These are phyloP conservation scores for Cheilosia vernalis DNA, from an alignment of 2,888 invertebrate genomes.

Conservation along the genomic window DNA sequence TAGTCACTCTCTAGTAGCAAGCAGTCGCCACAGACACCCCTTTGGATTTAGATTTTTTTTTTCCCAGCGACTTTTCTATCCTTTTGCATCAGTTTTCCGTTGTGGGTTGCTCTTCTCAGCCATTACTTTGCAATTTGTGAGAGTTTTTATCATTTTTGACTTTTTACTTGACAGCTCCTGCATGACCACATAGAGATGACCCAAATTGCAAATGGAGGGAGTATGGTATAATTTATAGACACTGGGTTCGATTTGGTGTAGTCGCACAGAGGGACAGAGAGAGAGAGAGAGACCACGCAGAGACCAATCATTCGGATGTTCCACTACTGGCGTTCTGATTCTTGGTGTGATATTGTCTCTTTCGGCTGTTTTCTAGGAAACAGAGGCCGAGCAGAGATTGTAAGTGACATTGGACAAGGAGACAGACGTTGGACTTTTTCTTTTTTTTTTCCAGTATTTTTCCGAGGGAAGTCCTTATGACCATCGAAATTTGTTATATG, in stretches of 20 bases:
- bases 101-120: constrained; percentile 49
- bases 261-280: neutral
- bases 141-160: constrained; percentile 37
- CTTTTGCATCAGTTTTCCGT: constrained; percentile 42
- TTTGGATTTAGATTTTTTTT: constrained; percentile 26
- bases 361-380: constrained; percentile 39
- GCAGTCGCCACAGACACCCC: constrained; percentile 60
- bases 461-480: constrained; percentile 18
- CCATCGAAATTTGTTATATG: constrained; percentile 25
- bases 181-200: constrained; percentile 56
- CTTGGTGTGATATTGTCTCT: constrained; percentile 34
- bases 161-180: constrained; percentile 46
- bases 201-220: constrained; percentile 38
- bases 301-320: constrained; percentile 13
- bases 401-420: constrained; percentile 42
- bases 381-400: constrained; percentile 12
- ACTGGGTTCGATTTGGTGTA: constrained; percentile 43
- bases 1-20: constrained; percentile 52
- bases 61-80: neutral
- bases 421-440: constrained; percentile 6
- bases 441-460: neutral
- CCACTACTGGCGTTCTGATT: neutral
- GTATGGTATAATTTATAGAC: constrained; percentile 36
- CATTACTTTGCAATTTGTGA: constrained; percentile 72
- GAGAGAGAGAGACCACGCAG: neutral